Evolutionary conservation across 2,113 vertebrate genomes (phyloP).

Genomic region (Neoarius graeffei): DNA sequence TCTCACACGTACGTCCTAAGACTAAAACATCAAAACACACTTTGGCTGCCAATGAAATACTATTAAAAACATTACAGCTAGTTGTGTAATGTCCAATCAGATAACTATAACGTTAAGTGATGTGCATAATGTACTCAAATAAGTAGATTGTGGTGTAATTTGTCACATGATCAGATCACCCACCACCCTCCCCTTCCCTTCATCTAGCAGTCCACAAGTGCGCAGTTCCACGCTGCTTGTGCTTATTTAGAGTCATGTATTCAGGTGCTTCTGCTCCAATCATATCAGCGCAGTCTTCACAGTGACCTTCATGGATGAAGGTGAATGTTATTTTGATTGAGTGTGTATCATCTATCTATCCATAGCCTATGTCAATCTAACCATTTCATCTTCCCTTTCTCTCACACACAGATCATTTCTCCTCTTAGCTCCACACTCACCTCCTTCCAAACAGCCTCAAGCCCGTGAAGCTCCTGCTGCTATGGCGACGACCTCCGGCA

Average conservation of each 20-base stretch:
- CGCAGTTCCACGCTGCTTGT: not conserved
- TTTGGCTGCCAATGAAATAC: not conserved
- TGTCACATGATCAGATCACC: not conserved
- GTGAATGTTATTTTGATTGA: not conserved
- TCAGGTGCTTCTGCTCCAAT: not conserved
- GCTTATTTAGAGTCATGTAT: not conserved
- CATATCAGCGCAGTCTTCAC: not conserved
- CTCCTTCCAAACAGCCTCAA: conserved; percentile 82
- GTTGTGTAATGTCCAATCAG: not conserved
- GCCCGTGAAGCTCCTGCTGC: conserved; percentile 80
- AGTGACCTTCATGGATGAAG: not conserved
- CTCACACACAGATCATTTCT: not conserved
- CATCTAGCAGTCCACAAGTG: not conserved
- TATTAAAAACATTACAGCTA: too few species aligned
- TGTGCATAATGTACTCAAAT: not conserved
- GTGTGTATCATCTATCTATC: not conserved
- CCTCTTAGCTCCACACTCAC: conserved; percentile 32
- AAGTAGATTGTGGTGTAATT: not conserved
- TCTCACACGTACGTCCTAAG: not conserved
- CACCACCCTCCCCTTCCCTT: not conserved
- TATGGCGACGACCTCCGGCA: conserved; percentile 68
- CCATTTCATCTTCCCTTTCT: not conserved
- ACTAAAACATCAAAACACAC: not conserved
- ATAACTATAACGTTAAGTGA: not conserved
- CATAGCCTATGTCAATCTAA: not conserved